Percentiles rank a stretch among this genome's conserved stretches.
phyloP scores from a whole-genome alignment of 1,140 invertebrate species.

The Cotesia glomerata region DNA sequence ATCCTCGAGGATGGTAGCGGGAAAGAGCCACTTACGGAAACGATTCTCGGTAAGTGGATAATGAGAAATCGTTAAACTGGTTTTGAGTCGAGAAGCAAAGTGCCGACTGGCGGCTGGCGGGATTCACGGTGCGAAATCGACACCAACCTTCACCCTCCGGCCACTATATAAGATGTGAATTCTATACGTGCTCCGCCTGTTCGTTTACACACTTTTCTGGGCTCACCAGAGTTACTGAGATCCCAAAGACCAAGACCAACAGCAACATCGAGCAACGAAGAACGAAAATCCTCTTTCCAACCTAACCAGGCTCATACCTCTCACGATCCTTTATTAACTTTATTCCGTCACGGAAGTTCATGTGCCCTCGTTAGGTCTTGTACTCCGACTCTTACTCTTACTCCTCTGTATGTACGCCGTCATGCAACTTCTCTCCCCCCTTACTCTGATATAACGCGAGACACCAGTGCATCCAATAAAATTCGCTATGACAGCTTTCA shows the following conservation, averaged over 20 bases:
- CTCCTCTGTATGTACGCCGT: too few species aligned
- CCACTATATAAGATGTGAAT: constrained; percentile 4
- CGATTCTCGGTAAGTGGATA: constrained; percentile 37
- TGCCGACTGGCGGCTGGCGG: constrained; percentile 22
- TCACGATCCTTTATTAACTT: too few species aligned
- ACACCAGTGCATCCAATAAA: too few species aligned
- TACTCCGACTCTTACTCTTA: too few species aligned
- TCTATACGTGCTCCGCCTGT: neutral
- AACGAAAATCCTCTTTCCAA: too few species aligned
- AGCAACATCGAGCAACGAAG: too few species aligned
- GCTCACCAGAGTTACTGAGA: neutral
- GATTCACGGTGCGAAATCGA: constrained; percentile 34
- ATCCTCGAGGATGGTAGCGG: constrained; percentile 9
- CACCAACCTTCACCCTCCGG: constrained; percentile 28
- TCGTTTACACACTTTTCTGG: neutral
- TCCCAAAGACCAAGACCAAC: neutral
- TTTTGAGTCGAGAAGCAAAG: constrained; percentile 28
- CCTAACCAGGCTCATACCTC: neutral
- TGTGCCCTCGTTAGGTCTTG: too few species aligned
- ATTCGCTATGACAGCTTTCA: too few species aligned
- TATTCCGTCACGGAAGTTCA: too few species aligned
- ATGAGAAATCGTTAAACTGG: constrained; percentile 39
- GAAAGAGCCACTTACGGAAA: constrained; percentile 35
- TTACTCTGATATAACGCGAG: too few species aligned
- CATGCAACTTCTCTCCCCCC: too few species aligned